Evolutionary conservation across 2,888 invertebrate genomes (phyloP).

Genomic region (Drosophila fungiperda): DNA sequence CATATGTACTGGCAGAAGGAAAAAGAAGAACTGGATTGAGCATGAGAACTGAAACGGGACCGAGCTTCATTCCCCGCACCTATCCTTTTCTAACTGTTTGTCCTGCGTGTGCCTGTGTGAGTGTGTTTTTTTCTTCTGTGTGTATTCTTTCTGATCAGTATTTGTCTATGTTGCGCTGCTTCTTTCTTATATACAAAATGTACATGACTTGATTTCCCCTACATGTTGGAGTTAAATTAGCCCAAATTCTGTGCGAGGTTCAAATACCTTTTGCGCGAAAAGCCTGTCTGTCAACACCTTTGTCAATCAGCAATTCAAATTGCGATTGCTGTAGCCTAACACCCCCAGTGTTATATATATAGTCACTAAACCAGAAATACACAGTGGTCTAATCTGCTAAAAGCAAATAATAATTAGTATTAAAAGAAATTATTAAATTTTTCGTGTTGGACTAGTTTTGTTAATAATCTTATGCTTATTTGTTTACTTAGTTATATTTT

Average conservation of each 20-base stretch:
- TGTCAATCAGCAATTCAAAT: conserved; percentile 58
- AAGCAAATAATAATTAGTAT: not conserved
- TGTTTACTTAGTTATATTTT: not conserved
- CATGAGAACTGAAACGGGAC: conserved; percentile 54
- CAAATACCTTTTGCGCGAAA: conserved; percentile 52
- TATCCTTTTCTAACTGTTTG: conserved; percentile 73
- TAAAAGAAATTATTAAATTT: not conserved
- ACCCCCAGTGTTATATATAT: conserved; percentile 11
- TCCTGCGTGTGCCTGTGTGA: conserved; percentile 26
- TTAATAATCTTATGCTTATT: not conserved
- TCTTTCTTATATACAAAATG: conserved; percentile 38
- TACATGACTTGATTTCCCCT: conserved; percentile 64
- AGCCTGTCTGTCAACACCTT: conserved; percentile 58
- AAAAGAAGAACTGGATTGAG: conserved; percentile 44
- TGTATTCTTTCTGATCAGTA: conserved; percentile 67
- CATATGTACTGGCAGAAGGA: conserved; percentile 54
- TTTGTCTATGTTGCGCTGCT: conserved; percentile 45
- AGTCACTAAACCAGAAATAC: not conserved
- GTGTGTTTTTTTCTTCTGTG: conserved; percentile 19
- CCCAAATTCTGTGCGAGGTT: conserved; percentile 48
- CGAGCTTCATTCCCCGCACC: conserved; percentile 65
- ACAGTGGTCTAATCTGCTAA: not conserved
- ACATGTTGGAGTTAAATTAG: conserved; percentile 26
- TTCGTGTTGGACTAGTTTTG: not conserved
- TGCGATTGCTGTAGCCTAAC: conserved; percentile 3